Base-by-base conservation (phyloP, 2,888 invertebrate species). In the Melanostoma mellinum region DNA sequence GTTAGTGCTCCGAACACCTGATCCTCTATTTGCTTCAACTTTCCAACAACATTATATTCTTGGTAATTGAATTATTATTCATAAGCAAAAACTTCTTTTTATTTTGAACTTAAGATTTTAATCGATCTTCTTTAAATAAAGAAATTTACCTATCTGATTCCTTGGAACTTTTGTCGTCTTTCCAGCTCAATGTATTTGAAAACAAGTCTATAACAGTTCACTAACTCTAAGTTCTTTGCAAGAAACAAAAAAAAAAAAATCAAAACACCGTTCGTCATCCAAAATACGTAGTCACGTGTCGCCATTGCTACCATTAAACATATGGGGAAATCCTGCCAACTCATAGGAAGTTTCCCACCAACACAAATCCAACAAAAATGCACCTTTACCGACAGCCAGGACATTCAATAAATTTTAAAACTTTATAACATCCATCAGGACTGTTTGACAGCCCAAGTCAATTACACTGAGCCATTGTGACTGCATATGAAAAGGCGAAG, bases 361-460 rank as follows among this genome's bases (percentile, higher is more conserved):
- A 76, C 60, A 78, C 77, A 55, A 38, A 69, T 50, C 68, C 77
- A 73, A 68, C 8, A 50, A 53, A 63, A 46, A 63, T 65, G 58
- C 71, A 71, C 71, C 79, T 74, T 68, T 73, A 48, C 65, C 73
- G 71, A 53, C 71, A 75, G 71, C 58, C 67, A 75, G 74, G 58
- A 82, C 63, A 84, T 79, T 79, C 75, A 79, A 84, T 84, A 79
- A 74, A 71, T 79, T 75, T 56, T 33, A 61, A 73, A 79, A 84
- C 74, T 84, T 84, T 79, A 60, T 67, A 71, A 74, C 84, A 79
- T 84, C 84, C 67, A 84, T 84, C 84, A 84, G 65, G 60, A 53
- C 33, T 50, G 55, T 71, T 84, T 79, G 84, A 84, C 84, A 79
- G 48, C 55, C 50, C 50, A 60, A 74, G 67, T 53, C 84, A 79